Percentiles rank a stretch among this genome's conserved stretches.
phyloP scores from a whole-genome alignment of 2,797 vertebrate species.

The Prunella strophiata region DNA sequence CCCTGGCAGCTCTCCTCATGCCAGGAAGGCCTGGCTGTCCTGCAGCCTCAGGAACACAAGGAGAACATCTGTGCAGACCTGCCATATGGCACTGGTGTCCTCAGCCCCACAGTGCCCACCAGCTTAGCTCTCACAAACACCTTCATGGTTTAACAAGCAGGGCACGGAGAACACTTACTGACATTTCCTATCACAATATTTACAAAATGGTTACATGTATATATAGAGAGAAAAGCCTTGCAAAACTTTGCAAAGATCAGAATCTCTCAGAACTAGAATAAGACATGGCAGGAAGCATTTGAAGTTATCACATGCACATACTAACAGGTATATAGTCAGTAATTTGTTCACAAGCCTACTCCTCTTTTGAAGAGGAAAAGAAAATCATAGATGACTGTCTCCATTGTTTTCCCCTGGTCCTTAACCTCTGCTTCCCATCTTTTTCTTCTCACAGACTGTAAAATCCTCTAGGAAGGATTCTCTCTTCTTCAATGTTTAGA shows the following conservation, averaged over 20 bases:
- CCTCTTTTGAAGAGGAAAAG: background rate
- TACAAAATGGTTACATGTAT: background rate
- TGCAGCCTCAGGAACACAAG: background rate
- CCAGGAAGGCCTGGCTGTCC: background rate
- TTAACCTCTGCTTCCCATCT: background rate
- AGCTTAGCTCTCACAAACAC: background rate
- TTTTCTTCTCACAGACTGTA: background rate
- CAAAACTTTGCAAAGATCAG: background rate
- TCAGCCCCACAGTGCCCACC: background rate
- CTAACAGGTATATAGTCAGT: background rate
- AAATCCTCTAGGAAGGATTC: background rate
- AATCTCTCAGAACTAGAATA: background rate
- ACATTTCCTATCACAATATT: background rate
- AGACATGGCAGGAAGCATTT: background rate
- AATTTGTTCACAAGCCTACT: background rate
- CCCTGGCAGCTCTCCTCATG: background rate
- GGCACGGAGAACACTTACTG: fast-evolving
- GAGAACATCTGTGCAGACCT: background rate
- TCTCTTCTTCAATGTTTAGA: background rate
- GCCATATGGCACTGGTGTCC: background rate
- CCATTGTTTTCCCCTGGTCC: background rate
- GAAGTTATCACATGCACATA: background rate
- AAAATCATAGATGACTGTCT: background rate
- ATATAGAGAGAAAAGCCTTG: background rate
- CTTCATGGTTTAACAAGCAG: background rate